Evolutionary conservation across 2,888 invertebrate species (phyloP).

Genomic region (Argyresthia albistria): DNA sequence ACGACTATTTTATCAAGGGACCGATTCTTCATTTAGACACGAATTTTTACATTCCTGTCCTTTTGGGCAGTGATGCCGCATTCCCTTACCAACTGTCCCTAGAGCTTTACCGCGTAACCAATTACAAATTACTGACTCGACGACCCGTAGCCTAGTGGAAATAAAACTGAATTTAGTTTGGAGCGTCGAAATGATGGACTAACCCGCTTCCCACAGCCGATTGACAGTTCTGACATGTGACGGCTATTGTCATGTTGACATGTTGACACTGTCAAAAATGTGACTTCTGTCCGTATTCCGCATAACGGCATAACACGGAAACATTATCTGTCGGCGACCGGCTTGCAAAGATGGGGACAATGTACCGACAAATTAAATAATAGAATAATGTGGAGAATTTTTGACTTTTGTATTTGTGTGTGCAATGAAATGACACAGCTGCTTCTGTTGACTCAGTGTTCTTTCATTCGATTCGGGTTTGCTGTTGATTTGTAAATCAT

Average conservation of each 20-base stretch:
- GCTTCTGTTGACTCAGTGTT: constrained; percentile 15
- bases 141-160: neutral
- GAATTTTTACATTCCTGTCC: constrained; percentile 34
- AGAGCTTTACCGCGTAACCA: neutral
- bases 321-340: constrained; percentile 3
- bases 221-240: constrained; percentile 65
- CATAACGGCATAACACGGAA: constrained; percentile 19
- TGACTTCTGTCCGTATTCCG: constrained; percentile 63
- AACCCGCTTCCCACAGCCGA: constrained; percentile 58
- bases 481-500: neutral
- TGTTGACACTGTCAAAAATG: constrained; percentile 66
- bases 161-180: neutral
- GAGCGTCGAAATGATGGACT: neutral
- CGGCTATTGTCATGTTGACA: constrained; percentile 63
- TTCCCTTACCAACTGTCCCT: neutral
- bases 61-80: constrained; percentile 28
- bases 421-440: constrained; percentile 52
- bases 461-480: neutral
- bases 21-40: constrained; percentile 43
- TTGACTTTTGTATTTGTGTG: constrained; percentile 8
- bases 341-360: constrained; percentile 31
- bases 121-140: neutral
- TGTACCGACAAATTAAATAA: constrained; percentile 69
- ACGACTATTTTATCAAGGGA: constrained; percentile 23
- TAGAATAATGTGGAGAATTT: constrained; percentile 45